A percentile compares a stretch with the other conserved stretches of the same genome.
These are phyloP conservation scores for Apotomis turbidana DNA, from an alignment of 2,888 invertebrate species.

Conservation along the genomic window DNA sequence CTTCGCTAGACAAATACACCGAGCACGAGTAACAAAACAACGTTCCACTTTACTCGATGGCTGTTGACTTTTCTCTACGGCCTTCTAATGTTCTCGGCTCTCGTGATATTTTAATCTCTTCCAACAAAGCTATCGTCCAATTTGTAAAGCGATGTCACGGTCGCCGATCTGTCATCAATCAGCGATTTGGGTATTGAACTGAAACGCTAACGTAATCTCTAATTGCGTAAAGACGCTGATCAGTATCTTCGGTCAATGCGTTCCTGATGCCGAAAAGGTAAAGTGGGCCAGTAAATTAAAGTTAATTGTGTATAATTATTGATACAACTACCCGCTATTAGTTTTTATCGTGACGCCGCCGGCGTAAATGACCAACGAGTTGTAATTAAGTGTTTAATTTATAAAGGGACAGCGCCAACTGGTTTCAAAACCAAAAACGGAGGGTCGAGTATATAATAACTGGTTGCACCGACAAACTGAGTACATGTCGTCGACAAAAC, in stretches of 20 bases:
- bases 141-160: constrained; percentile 41
- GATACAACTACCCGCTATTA: constrained; percentile 57
- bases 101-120: constrained; percentile 40
- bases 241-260: constrained; percentile 14
- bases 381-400: constrained; percentile 68
- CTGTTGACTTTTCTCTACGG: constrained; percentile 40
- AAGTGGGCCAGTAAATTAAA: constrained; percentile 52
- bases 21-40: constrained; percentile 38
- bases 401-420: constrained; percentile 59
- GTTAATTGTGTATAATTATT: constrained; percentile 61
- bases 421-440: constrained; percentile 53
- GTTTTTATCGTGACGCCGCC: constrained; percentile 58
- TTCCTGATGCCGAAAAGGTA: constrained; percentile 20
- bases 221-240: constrained; percentile 24
- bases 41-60: constrained; percentile 40
- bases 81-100: constrained; percentile 39
- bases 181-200: constrained; percentile 39
- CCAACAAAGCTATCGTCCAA: constrained; percentile 34
- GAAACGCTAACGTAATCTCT: constrained; percentile 43
- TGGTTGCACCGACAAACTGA: constrained; percentile 35
- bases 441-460: constrained; percentile 39
- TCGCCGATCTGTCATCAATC: constrained; percentile 45
- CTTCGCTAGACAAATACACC: constrained; percentile 40
- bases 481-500: constrained; percentile 36
- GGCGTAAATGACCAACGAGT: constrained; percentile 56